Evolutionary conservation across 2,113 vertebrate genomes (phyloP).

Genomic region (Rhipidura dahli): DNA sequence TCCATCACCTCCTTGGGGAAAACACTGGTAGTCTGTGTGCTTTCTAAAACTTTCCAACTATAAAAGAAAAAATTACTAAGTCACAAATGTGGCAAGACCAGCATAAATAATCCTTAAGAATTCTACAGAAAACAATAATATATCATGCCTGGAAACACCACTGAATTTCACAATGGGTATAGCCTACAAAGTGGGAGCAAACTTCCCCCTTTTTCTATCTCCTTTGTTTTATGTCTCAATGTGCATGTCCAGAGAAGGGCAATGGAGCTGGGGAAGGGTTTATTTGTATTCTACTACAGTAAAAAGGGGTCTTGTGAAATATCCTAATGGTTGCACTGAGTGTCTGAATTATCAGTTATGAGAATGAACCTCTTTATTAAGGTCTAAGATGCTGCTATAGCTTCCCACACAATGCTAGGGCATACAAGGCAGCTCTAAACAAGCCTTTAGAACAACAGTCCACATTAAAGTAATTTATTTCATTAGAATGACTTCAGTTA

Average conservation of each 20-base stretch:
- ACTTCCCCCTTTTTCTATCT: background rate
- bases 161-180: background rate
- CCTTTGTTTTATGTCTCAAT: background rate
- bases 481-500: background rate
- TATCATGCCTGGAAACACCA: background rate
- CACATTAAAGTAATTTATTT: background rate
- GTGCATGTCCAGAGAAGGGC: background rate
- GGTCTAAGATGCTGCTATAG: background rate
- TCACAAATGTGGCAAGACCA: background rate
- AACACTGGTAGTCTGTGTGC: background rate
- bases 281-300: background rate
- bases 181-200: background rate
- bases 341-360: background rate
- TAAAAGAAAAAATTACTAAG: background rate
- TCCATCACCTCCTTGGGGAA: background rate
- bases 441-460: background rate
- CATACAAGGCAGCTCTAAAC: background rate
- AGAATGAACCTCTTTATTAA: background rate
- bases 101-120: background rate
- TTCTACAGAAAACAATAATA: background rate
- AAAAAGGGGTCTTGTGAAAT: background rate
- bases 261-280: background rate
- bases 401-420: background rate
- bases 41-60: background rate
- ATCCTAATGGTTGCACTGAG: background rate